Evolutionary conservation across 2,888 invertebrate species (phyloP), one percentile per base, ranked within the genome.

Genomic region (Eupithecia inturbata): DNA sequence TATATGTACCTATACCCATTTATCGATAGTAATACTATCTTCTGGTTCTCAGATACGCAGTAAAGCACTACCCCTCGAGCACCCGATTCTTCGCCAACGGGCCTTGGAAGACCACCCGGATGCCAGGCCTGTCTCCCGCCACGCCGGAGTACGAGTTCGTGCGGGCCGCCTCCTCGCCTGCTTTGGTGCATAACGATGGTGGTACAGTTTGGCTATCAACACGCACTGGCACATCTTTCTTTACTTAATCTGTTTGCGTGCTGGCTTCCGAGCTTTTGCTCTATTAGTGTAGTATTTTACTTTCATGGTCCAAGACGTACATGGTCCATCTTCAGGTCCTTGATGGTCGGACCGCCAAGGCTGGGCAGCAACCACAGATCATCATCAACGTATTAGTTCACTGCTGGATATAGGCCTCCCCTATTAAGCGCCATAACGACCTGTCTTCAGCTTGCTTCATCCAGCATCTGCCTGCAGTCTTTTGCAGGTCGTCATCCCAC

Each of bases 141-240:
- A 86, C 89, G 0, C 83, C 88, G 0, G 90, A 90, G 78, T 92
- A 91, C 79, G 92, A 92, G 77, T 91, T 91, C 83, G 78, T 92
- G 22, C 83, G 89, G 28, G 86, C 93, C 0, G 91, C 91, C 0
- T 87, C 92, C 0, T 78, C 88, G 3, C 84, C 87, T 5, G 83
- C 88, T 0, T 28, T 77, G 41, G 79, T 89, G 62, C 89, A 89
- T 71, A 80, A 86, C 73, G 85, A 91, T 82, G 92, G 91, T 89
- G 93, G 90, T 91, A 91, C 89, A 91, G 88, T 91, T 91, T 75
- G 85, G 87, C 77, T 87, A 70, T 79, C 77, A 73, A 10, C 5
- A 79, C 78, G 88, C 91, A 89, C 87, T 80, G 28, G 88, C 89
- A 90, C 90, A 67, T 77, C 80, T 81, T 77, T 68, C 77, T 57